Percentiles rank a stretch among this genome's conserved stretches.
phyloP scores from a whole-genome alignment of 1,140 invertebrate genomes.

The Thalassaphorura encarpata region DNA sequence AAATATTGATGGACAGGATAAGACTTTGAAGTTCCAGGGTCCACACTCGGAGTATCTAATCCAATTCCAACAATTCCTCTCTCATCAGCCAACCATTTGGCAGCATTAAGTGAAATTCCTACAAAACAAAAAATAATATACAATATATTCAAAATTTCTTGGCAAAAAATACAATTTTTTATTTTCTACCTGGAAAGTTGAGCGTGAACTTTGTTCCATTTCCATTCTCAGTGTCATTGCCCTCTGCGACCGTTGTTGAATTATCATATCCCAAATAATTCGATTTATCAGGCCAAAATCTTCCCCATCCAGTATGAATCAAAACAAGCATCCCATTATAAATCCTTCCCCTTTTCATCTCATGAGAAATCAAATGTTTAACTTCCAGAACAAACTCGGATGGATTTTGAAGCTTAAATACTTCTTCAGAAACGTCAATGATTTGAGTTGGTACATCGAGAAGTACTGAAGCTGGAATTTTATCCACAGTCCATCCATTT shows the following conservation, averaged over 20 bases:
- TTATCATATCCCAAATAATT: conserved; percentile 5
- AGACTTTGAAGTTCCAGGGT: conserved; percentile 36
- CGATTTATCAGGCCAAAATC: conserved; percentile 30
- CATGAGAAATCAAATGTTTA: conserved; percentile 39
- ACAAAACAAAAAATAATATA: neutral
- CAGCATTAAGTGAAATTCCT: conserved; percentile 8
- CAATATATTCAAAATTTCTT: no score
- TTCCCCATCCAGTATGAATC: conserved; percentile 12
- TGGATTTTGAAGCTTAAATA: conserved; percentile 34
- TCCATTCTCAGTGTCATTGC: conserved; percentile 53
- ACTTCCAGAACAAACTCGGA: neutral
- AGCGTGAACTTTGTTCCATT: no score
- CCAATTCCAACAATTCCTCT: conserved; percentile 12
- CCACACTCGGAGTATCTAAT: conserved; percentile 8
- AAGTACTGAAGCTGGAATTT: conserved; percentile 7
- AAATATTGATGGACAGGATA: conserved; percentile 8
- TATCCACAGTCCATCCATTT: conserved; percentile 12
- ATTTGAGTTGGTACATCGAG: conserved; percentile 2
- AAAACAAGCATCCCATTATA: conserved; percentile 3
- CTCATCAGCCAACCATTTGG: conserved; percentile 13
- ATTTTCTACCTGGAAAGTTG: conserved; percentile 37
- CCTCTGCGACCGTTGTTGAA: conserved; percentile 42
- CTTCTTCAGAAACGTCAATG: conserved; percentile 18
- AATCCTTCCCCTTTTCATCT: conserved; percentile 12
- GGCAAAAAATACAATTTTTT: no score